Evolutionary conservation across 2,888 invertebrate species (phyloP), one percentile per base, ranked within the genome.

Genomic region (Drosophila macrothrix): DNA sequence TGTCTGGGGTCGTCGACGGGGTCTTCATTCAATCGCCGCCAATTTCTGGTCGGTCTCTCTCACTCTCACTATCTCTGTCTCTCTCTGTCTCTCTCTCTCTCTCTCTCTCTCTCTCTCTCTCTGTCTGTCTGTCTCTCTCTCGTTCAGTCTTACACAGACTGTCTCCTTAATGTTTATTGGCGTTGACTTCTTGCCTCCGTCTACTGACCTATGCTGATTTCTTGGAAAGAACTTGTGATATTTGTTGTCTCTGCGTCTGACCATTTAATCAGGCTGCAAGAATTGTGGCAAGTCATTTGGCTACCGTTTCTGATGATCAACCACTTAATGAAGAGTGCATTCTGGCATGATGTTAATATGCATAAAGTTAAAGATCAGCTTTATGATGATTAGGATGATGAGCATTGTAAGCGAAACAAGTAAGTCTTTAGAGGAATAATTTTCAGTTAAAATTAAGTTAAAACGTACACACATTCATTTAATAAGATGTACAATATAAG

Each of bases 131-230:
- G 5, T 37, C 22, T 22, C 22, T 33, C 22, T 16, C 53, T 9
- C 22, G 0, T 25, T 12, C 19, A 25, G n/a, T 37, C 55, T 28
- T 25, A 9, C 7, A 16, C n/a, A 41, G 22, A n/a, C 37, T 7
- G 14, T 53, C 56, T 39, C 56, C 19, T 25, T 39, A 37, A 55
- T 66, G 76, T 69, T 84, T 84, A 82, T 84, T 74, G 83, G 70
- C 67, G 78, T 52, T 81, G 82, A 63, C 63, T 62, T 55, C 61
- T 66, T 52, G 53, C 52, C 74, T 64, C 58, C 68, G 72, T 71
- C 74, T 71, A 72, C 71, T 88, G 89, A 85, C 85, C 85, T 89
- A 87, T 80, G 87, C 73, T 82, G 88, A 80, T 89, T 85, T 85
- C 85, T 87, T 61, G 84, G 89, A 85, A 85, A 77, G 58, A 70